A percentile compares a stretch with the other conserved stretches of the same genome.
Conservation (phyloP, 2,888 invertebrate genomes). For the Plagiodera versicolora region DNA sequence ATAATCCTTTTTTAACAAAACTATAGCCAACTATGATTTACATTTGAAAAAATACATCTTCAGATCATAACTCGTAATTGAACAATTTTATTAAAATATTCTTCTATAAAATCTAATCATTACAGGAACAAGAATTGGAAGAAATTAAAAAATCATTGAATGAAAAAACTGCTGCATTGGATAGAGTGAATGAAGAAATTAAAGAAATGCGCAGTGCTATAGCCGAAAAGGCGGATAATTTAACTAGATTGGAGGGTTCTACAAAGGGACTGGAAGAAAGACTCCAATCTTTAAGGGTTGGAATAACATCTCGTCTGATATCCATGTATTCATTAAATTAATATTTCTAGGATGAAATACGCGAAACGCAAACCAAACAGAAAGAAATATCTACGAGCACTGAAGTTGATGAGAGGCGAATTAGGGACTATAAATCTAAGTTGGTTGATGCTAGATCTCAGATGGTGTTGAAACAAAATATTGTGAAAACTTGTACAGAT, state of each 20-base stretch:
- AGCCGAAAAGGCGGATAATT: conserved; percentile 50
- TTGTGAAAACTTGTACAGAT: conserved; percentile 52
- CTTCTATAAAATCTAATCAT: conserved; percentile 14
- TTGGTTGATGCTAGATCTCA: conserved; percentile 44
- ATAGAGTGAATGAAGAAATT: conserved; percentile 44
- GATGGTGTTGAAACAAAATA: conserved; percentile 54
- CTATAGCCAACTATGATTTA: too few relatives aligned
- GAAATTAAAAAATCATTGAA: conserved; percentile 52
- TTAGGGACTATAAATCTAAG: conserved; percentile 38
- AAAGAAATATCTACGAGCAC: conserved; percentile 47
- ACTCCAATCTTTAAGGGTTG: conserved; percentile 43
- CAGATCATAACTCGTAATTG: too few relatives aligned
- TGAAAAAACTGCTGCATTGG: conserved; percentile 50
- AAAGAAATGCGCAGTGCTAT: conserved; percentile 43
- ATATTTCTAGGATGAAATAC: conserved; percentile 55
- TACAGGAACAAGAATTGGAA: conserved; percentile 47
- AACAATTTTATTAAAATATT: too few relatives aligned
- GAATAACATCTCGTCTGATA: background rate
- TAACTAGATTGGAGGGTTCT: conserved; percentile 45
- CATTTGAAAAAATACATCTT: too few relatives aligned
- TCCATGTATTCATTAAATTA: conserved; percentile 5
- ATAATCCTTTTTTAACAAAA: too few relatives aligned
- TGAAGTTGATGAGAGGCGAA: conserved; percentile 41
- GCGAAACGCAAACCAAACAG: conserved; percentile 54
- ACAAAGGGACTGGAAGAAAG: conserved; percentile 43